Evolutionary conservation across 2,888 invertebrate genomes (phyloP).

Genomic region (Frankliniella intonsa): DNA sequence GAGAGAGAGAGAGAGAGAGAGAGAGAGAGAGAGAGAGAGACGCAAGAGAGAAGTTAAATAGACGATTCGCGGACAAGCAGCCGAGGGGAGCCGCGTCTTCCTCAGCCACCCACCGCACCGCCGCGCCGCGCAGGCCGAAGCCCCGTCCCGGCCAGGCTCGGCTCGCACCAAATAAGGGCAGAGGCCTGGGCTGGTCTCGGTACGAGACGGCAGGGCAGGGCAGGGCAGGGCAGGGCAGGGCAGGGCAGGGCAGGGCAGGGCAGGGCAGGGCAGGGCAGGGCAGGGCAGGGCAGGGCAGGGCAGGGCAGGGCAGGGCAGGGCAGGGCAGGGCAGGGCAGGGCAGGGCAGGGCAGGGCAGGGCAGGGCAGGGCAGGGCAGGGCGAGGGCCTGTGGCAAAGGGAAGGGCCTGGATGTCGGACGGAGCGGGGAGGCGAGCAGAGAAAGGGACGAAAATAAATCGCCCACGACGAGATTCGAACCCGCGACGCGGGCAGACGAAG

Average conservation of each 20-base stretch:
- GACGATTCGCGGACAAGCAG: not conserved
- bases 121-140: not conserved
- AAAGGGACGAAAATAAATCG: too few species aligned
- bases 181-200: not conserved
- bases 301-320: not conserved
- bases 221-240: not conserved
- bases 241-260: not conserved
- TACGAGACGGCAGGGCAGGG: not conserved
- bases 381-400: too few species aligned
- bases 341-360: not conserved
- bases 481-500: too few species aligned
- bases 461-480: too few species aligned
- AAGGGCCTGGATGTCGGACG: too few species aligned
- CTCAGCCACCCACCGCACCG: not conserved
- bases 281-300: not conserved
- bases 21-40: not conserved
- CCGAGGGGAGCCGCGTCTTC: not conserved
- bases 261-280: not conserved
- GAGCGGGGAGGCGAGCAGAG: too few species aligned
- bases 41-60: too few species aligned
- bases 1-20: not conserved
- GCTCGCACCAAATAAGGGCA: slow-evolving; percentile 1
- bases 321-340: too few species aligned
- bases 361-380: not conserved
- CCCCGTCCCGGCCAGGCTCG: not conserved